phyloP scores from a whole-genome alignment of 2,888 invertebrate genomes.

The Pristionchus japonicus region DNA sequence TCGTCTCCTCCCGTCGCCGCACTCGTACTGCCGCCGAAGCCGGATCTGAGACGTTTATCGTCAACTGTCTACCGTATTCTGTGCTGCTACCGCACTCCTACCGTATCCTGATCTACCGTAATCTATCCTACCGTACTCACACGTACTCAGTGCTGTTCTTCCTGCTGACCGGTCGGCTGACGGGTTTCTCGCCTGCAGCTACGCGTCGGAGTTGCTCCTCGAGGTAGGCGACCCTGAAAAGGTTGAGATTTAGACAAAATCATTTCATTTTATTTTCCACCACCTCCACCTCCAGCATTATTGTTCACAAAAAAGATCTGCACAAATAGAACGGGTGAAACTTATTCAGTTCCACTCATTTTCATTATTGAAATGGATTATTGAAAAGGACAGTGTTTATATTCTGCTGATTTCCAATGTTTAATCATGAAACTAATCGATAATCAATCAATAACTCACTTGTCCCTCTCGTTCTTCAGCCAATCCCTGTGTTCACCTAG shows the following conservation, averaged over 20 bases:
- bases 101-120: neutral
- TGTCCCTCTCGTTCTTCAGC: slow-evolving; percentile 47
- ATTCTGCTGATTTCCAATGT: no score
- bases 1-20: neutral
- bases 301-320: no score
- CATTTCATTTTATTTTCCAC: no score
- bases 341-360: no score
- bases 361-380: no score
- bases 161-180: slow-evolving; percentile 27
- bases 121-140: neutral
- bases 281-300: no score
- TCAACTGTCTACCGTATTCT: neutral
- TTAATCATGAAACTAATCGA: no score
- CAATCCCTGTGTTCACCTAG: slow-evolving; percentile 42
- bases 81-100: neutral
- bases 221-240: slow-evolving; percentile 29
- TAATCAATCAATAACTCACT: neutral
- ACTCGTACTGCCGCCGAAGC: slow-evolving; percentile 8
- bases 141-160: slow-evolving; percentile 47
- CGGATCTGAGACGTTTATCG: neutral
- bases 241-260: neutral
- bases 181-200: neutral
- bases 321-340: no score
- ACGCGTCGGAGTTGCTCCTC: slow-evolving; percentile 41
- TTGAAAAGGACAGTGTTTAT: no score